These are phyloP conservation scores for Chaunax sp. DNA, from an alignment of 2,797 vertebrate genomes.

Conservation along the genomic window DNA sequence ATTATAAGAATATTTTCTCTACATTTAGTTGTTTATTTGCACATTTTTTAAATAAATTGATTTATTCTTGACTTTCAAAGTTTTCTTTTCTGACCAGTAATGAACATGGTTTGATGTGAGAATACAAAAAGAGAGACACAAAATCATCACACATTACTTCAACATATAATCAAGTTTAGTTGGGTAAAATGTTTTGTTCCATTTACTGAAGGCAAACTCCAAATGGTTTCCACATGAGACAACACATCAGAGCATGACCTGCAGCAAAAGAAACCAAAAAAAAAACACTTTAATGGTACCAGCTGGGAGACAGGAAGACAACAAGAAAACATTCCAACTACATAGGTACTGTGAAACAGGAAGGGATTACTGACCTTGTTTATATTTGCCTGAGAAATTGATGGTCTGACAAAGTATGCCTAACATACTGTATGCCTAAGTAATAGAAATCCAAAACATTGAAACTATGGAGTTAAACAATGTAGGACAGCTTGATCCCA, in stretches of 20 bases:
- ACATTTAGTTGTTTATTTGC: constrained; percentile 55
- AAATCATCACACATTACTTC: not conserved
- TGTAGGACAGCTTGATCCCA: not conserved
- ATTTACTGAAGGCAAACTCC: constrained; percentile 30
- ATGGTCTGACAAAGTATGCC: not conserved
- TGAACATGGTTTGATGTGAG: not conserved
- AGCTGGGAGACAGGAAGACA: constrained; percentile 15
- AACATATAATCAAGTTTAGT: not conserved
- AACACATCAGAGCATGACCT: constrained; percentile 2
- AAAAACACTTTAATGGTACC: constrained; percentile 24
- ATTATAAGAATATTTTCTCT: constrained; percentile 55
- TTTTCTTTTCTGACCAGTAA: not conserved
- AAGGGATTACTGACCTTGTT: not conserved
- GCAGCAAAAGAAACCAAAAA: not conserved
- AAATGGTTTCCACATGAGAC: constrained; percentile 47
- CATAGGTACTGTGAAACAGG: not conserved
- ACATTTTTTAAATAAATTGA: constrained; percentile 71
- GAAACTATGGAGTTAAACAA: no score
- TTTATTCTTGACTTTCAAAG: constrained; percentile 19
- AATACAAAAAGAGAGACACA: not conserved
- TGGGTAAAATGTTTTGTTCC: no score
- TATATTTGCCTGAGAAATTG: not conserved
- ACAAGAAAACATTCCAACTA: not conserved
- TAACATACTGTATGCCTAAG: not conserved
- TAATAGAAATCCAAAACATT: not conserved